Conservation (phyloP, 2,797 vertebrate genomes). For the Hyperoplus lanceolatus region DNA sequence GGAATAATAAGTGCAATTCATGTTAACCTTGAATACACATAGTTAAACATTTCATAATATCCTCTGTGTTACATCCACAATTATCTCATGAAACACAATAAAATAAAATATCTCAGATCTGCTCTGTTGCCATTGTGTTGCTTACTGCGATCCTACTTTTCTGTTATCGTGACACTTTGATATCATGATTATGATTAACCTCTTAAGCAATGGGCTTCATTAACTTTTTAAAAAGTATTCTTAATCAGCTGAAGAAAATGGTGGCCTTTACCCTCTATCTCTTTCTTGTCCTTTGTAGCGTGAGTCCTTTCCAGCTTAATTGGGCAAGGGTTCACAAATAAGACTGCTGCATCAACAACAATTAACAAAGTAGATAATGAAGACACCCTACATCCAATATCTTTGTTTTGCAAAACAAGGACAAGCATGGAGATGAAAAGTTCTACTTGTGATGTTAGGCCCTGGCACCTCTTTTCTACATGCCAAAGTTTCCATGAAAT, state of each 20-base stretch:
- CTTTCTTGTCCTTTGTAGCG: background rate
- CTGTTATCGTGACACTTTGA: background rate
- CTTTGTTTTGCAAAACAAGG: too few relatives aligned
- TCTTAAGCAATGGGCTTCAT: background rate
- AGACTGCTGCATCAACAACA: too few relatives aligned
- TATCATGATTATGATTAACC: too few relatives aligned
- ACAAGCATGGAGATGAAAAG: too few relatives aligned
- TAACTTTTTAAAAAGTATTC: background rate
- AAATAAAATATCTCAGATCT: slow-evolving; percentile 67
- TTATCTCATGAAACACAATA: slow-evolving; percentile 45
- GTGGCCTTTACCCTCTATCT: background rate
- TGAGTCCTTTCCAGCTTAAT: too few relatives aligned
- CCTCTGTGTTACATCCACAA: slow-evolving; percentile 57
- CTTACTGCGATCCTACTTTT: background rate
- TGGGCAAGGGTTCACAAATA: too few relatives aligned
- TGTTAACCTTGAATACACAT: slow-evolving; percentile 52
- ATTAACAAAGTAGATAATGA: too few relatives aligned
- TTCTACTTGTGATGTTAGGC: too few relatives aligned
- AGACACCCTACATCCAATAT: too few relatives aligned
- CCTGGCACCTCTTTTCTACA: background rate
- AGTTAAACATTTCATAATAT: slow-evolving; percentile 50
- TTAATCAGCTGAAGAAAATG: background rate
- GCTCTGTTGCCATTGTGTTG: background rate
- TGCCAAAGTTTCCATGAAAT: background rate
- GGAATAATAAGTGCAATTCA: slow-evolving; percentile 67